Evolutionary conservation across 35 echinoderm and acorn worm genomes (phyloP), one percentile per base, ranked within the genome.

Genomic region (Heliocidaris erythrogramma): DNA sequence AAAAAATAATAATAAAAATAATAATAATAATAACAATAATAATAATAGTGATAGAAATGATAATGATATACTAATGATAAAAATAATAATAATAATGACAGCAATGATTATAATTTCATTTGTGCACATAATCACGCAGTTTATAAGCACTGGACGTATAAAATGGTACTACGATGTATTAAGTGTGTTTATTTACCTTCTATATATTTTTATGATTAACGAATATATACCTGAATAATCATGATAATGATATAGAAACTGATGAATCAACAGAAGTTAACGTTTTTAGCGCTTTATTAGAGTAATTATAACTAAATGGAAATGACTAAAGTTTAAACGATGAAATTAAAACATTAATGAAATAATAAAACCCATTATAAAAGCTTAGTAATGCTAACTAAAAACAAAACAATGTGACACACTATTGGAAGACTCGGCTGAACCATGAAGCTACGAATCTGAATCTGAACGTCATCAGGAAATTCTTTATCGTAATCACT

Each of bases 11-110:
- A 84, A 84, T 4, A 84, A 84, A 0, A 84, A 4, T 84, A 84
- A 84, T 84, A 84, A 84, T 84, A 84, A 84, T 4, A 84, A n/a
- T n/a, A n/a, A n/a, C n/a, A n/a, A n/a, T n/a, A n/a, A 84, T 84
- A 84, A 84, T 84, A 84, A 84, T 84, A 84, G 0, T 84, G n/a
- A 84, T 84, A 84, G 4, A 0, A 84, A 84, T 84, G n/a, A 84
- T 84, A 2, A 84, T 4, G 4, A 84, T 84, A n/a, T n/a, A n/a
- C n/a, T n/a, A 84, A 4, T 84, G 4, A 84, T 84, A 84, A 84
- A 2, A 84, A 84, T 4, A 84, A 84, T 84, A 84, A 84, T 84
- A 84, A 84, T 84, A 84, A 2, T 84, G n/a, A 84, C 4, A 84
- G 4, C n/a, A 84, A 84, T 84, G n/a, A 84, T 84, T 18, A 84